These are phyloP conservation scores for Felis chaus DNA, from an alignment of 2,113 vertebrate genomes.

Conservation along the genomic window DNA sequence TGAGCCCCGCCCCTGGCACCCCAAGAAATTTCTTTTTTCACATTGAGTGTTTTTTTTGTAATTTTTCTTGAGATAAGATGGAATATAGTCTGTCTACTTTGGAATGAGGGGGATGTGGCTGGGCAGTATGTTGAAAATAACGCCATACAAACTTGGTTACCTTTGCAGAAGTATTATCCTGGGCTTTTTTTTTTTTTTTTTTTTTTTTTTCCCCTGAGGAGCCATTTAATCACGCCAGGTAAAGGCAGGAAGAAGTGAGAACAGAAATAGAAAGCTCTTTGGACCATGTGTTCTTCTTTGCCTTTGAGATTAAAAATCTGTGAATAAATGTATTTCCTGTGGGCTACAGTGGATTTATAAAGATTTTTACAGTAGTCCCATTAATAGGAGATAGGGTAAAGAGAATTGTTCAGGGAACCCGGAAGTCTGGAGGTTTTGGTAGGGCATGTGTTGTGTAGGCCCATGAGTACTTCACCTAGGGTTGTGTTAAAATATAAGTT, in stretches of 20 bases:
- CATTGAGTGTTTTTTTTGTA: not conserved
- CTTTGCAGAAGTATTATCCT: not conserved
- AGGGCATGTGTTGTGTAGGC: not conserved
- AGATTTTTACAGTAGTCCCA: not conserved
- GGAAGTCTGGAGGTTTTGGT: not conserved
- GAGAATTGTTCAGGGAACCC: not conserved
- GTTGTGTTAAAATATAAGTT: not conserved
- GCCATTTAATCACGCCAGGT: not conserved
- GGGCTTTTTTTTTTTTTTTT: not conserved
- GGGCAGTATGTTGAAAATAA: not conserved
- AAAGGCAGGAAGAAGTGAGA: not conserved
- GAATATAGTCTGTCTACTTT: not conserved
- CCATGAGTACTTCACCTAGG: not conserved
- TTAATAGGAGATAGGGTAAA: not conserved
- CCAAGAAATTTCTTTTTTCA: not conserved
- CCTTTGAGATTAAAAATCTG: slow-evolving; percentile 48
- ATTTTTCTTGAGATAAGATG: slow-evolving; percentile 31
- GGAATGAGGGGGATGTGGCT: not conserved
- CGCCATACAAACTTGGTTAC: not conserved
- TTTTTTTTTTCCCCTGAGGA: not conserved
- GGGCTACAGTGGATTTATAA: not conserved
- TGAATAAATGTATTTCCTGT: not conserved
- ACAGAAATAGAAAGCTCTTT: not conserved
- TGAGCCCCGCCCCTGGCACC: too few relatives aligned
- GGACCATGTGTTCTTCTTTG: not conserved